Base-by-base conservation (phyloP, 2,113 vertebrate genomes). In the Periophthalmodon schlosseri region DNA sequence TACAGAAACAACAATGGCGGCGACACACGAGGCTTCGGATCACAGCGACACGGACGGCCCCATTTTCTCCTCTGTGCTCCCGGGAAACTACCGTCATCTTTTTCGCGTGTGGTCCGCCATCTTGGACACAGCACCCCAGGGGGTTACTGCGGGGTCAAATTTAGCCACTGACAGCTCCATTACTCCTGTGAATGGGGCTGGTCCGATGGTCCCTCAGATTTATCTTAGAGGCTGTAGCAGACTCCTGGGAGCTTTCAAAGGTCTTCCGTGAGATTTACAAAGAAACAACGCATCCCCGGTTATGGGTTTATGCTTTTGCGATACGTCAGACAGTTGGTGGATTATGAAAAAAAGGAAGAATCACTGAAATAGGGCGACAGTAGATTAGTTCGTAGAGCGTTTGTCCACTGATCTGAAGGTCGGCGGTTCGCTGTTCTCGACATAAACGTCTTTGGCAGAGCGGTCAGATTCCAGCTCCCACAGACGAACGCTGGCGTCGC, bases 141-240 rank as follows among this genome's bases (percentile, higher is more conserved):
- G 86, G 88, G 76, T 86, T 72, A 85, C 75, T 15, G 21, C 52
- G n/a, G 84, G 88, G 88, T 89, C 81, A 85, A 75, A 82, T 74
- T 85, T 83, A 34, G 57, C 83, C 80, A 56, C 50, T 88, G 86
- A 90, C 90, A 88, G 87, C 86, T 84, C 85, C 80, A 91, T 92
- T 86, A 89, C 82, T 87, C 87, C 69, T 68, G 58, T 73, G 80
- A 88, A 83, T 80, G 69, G 76, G 72, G 79, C 76, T 70, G 77
- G 83, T 81, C 87, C 69, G 75, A 85, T 84, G 7, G 65, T 68
- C 78, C 34, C 70, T 77, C 52, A 78, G 78, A 81, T 80, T 78
- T 49, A 83, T 85, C 75, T 77, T 18, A 18, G 81, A 73, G 1
- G 58, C 82, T 72, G 71, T 79, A 78, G 69, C 73, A 60, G 69